These are phyloP conservation scores for Trisateles emortualis DNA, from an alignment of 2,888 invertebrate genomes.

Conservation along the genomic window DNA sequence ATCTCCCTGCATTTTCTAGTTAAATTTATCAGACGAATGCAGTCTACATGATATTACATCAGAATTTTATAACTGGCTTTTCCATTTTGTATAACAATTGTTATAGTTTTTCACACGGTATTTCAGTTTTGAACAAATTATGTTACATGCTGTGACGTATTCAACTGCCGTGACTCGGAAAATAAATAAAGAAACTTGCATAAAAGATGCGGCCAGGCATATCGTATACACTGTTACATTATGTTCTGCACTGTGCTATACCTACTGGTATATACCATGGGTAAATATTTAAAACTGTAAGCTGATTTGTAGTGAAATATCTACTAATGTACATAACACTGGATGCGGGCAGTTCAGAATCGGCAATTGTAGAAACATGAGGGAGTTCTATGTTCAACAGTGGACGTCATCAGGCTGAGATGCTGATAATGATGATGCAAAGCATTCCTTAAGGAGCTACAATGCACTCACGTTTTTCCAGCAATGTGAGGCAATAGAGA, in stretches of 20 bases:
- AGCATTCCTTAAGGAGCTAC: too few species aligned
- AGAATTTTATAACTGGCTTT: constrained; percentile 10
- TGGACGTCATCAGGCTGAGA: too few species aligned
- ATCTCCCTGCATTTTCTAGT: too few species aligned
- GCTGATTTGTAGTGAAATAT: not conserved
- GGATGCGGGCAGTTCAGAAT: too few species aligned
- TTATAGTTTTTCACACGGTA: constrained; percentile 45
- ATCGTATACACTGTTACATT: constrained; percentile 50
- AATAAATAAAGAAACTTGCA: constrained; percentile 61
- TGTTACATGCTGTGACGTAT: constrained; percentile 44
- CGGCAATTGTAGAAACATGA: too few species aligned
- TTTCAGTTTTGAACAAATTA: constrained; percentile 27
- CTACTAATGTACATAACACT: too few species aligned
- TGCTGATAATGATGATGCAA: too few species aligned
- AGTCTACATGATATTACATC: constrained; percentile 12
- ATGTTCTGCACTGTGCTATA: constrained; percentile 23
- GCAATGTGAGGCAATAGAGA: too few species aligned
- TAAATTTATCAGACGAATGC: not conserved
- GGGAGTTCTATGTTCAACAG: too few species aligned
- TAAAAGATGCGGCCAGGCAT: constrained; percentile 64
- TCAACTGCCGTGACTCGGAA: constrained; percentile 51
- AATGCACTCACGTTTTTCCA: too few species aligned
- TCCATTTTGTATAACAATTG: constrained; percentile 12
- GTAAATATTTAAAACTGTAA: not conserved
- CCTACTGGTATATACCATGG: not conserved